A percentile compares a stretch with the other conserved stretches of the same genome.
Conservation (phyloP, 2,888 invertebrate species). For the Stegana nigrithorax region DNA sequence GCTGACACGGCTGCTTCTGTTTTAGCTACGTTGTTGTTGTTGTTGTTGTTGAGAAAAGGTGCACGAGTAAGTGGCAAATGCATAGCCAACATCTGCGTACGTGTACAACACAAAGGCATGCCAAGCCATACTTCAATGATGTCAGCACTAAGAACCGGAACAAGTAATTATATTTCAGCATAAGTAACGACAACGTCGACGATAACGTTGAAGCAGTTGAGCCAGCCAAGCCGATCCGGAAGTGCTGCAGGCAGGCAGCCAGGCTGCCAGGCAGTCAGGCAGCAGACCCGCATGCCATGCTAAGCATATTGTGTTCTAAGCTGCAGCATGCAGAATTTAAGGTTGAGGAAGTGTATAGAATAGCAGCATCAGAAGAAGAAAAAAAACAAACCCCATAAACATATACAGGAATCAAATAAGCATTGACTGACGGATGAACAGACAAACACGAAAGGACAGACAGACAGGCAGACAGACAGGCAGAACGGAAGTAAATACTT, state of each 20-base stretch:
- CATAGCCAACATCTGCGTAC: background rate
- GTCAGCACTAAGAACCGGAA: constrained; percentile 58
- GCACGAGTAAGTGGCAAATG: background rate
- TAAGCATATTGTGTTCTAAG: background rate
- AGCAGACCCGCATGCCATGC: background rate
- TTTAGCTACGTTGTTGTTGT: no score
- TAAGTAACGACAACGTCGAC: background rate
- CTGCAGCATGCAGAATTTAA: background rate
- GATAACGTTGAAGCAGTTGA: background rate
- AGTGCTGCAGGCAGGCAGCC: constrained; percentile 26
- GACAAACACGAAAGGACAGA: constrained; percentile 16
- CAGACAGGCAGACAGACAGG: constrained; percentile 6
- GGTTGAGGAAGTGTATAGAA: background rate
- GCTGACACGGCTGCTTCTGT: no score
- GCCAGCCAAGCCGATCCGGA: constrained; percentile 38
- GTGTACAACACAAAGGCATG: background rate
- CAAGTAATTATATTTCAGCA: constrained; percentile 57
- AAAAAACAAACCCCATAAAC: constrained; percentile 30
- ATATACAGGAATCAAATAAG: constrained; percentile 30
- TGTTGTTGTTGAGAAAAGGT: background rate
- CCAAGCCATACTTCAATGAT: background rate
- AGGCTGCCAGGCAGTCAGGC: background rate
- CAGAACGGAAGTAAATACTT: constrained; percentile 57
- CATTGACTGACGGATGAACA: no score
- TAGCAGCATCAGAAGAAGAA: background rate